phyloP scores from a whole-genome alignment of 2,113 vertebrate genomes.

The Ondatra zibethicus region DNA sequence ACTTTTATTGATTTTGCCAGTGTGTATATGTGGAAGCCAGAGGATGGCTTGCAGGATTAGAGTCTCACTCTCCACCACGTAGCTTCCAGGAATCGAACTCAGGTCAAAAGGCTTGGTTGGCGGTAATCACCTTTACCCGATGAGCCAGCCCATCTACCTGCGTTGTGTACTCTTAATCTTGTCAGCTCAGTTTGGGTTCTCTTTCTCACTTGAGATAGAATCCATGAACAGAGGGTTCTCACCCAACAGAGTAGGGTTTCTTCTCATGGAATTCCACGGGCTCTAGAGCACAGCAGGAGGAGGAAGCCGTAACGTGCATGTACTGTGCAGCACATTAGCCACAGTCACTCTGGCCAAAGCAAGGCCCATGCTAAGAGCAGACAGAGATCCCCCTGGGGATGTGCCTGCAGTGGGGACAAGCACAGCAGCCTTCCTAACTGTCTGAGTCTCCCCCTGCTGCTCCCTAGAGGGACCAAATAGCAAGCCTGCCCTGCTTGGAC shows the following conservation, averaged over 20 bases:
- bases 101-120: background rate
- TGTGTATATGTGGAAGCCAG: background rate
- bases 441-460: background rate
- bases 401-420: background rate
- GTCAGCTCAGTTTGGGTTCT: background rate
- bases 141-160: background rate
- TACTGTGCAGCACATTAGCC: background rate
- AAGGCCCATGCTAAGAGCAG: background rate
- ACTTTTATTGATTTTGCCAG: background rate
- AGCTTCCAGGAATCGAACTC: background rate
- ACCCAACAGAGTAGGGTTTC: too few relatives aligned
- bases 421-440: background rate
- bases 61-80: background rate
- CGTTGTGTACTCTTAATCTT: background rate
- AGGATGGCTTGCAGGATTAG: background rate
- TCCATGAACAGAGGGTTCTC: background rate
- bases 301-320: background rate
- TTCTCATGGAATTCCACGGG: background rate
- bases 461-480: background rate
- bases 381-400: background rate
- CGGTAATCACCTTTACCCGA: background rate
- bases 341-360: background rate
- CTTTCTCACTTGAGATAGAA: background rate
- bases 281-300: background rate
- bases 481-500: background rate